Evolutionary conservation across 2,888 invertebrate genomes (phyloP), one percentile per base, ranked within the genome.

Genomic region (Andricus quercusramuli): DNA sequence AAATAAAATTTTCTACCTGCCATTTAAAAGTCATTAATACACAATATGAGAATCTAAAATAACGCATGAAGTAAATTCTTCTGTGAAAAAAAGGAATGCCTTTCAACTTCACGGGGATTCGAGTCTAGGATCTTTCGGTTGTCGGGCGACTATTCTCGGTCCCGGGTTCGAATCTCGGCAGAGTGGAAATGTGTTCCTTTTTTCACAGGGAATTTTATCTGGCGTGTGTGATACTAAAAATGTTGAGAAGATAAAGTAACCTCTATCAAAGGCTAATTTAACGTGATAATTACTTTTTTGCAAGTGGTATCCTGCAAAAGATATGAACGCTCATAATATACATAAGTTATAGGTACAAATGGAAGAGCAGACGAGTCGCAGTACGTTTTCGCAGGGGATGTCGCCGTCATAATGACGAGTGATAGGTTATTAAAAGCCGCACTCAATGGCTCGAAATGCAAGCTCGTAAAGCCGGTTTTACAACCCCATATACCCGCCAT

Each of bases 401-500:
- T 74, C 74, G 56, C 56, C 56, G 32, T 74, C 74, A 74, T 74
- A 74, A 74, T 74, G 74, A 74, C 85, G 84, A 86, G 81, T 81
- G 85, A 85, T 86, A 85, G 83, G 86, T 89, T 87, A 90, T 89
- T 89, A 89, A 89, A 89, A 89, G 84, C 82, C 80, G 62, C 82
- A 85, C 84, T 86, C 84, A 85, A 89, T 89, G 85, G 83, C 83
- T 86, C 83, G 84, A 86, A 87, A 89, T 87, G 88, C 84, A 87
- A 85, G 84, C 83, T 89, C 90, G 85, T 90, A 89, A 90, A 90
- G 83, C 41, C 70, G 68, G 83, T 80, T 90, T 90, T 90, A 90
- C 85, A 89, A 84, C 86, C 85, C 87, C 81, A 86, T 89, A 88
- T 87, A 89, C 82, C 83, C 79, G 83, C 81, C 81, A 85, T 89